Percentiles rank a stretch among this genome's conserved stretches.
These are phyloP conservation scores for Acanthococcus lagerstroemiae DNA, from an alignment of 2,888 invertebrate species.

Conservation along the genomic window DNA sequence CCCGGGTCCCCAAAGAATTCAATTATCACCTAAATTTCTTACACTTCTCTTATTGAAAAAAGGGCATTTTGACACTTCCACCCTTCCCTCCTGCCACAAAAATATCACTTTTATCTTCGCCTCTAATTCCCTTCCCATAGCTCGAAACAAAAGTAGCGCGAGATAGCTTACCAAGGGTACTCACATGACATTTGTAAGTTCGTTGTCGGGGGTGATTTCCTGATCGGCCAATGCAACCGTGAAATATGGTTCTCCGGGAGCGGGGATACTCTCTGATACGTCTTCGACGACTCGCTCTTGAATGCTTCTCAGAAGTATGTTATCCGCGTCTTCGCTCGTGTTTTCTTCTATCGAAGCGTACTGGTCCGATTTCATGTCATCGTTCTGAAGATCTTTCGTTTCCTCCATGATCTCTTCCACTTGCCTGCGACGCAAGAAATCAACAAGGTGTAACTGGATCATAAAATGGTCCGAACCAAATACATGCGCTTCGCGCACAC, in stretches of 20 bases:
- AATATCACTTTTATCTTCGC: too few relatives aligned
- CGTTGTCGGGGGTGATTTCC: constrained; percentile 23
- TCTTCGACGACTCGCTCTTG: constrained; percentile 10
- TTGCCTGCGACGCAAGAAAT: constrained; percentile 39
- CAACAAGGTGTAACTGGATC: not conserved
- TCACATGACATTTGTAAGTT: constrained; percentile 26
- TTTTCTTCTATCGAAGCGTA: not conserved
- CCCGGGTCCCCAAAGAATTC: too few relatives aligned
- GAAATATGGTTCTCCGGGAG: constrained; percentile 31
- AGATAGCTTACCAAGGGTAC: too few relatives aligned
- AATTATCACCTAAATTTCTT: too few relatives aligned
- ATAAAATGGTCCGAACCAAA: not conserved
- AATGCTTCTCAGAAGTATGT: not conserved
- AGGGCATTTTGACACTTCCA: too few relatives aligned
- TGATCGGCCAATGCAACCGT: constrained; percentile 17
- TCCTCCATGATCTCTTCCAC: constrained; percentile 44
- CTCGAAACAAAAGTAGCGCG: too few relatives aligned
- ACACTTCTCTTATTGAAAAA: too few relatives aligned
- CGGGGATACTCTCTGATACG: constrained; percentile 29
- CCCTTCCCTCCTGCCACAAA: too few relatives aligned
- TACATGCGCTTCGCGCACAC: too few relatives aligned
- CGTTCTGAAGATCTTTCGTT: constrained; percentile 36
- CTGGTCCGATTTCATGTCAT: constrained; percentile 2
- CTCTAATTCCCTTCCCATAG: too few relatives aligned
- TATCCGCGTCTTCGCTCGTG: not conserved